Evolutionary conservation across 1,140 invertebrate genomes (phyloP).

Genomic region (Nautilus pompilius): DNA sequence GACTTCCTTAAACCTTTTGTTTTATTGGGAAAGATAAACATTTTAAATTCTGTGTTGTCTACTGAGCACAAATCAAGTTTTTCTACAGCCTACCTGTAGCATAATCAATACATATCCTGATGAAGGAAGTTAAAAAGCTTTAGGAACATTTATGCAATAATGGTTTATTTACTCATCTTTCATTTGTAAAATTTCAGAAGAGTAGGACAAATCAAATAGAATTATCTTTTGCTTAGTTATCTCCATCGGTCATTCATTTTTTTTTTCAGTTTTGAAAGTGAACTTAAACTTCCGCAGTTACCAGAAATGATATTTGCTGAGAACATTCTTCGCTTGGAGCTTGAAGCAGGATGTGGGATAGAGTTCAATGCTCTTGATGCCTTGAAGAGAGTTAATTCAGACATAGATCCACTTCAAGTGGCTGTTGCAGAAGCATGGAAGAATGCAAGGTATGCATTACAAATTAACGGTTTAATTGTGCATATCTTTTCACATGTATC

Average conservation of each 20-base stretch:
- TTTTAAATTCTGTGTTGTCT: too few species aligned
- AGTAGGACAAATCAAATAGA: background rate
- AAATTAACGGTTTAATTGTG: too few species aligned
- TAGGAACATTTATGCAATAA: background rate
- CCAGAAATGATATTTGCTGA: slow-evolving; percentile 95
- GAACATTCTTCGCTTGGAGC: slow-evolving; percentile 43
- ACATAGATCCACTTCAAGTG: slow-evolving; percentile 67
- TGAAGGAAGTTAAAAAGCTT: background rate
- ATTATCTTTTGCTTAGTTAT: background rate
- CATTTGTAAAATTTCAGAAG: background rate
- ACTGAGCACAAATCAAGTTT: background rate
- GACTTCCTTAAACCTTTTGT: too few species aligned
- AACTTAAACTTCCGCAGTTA: slow-evolving; percentile 80
- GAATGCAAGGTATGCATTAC: slow-evolving; percentile 64
- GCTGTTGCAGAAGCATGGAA: slow-evolving; percentile 84
- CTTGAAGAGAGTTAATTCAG: slow-evolving; percentile 70
- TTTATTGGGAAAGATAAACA: too few species aligned
- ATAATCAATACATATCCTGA: background rate
- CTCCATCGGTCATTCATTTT: background rate
- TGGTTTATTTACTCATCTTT: background rate
- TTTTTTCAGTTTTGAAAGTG: slow-evolving; percentile 67
- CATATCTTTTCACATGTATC: too few species aligned
- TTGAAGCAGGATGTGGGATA: slow-evolving; percentile 66
- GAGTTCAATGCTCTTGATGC: slow-evolving; percentile 91
- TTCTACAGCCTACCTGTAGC: background rate